phyloP scores from a whole-genome alignment of 2,113 vertebrate genomes.

The Aix galericulata region DNA sequence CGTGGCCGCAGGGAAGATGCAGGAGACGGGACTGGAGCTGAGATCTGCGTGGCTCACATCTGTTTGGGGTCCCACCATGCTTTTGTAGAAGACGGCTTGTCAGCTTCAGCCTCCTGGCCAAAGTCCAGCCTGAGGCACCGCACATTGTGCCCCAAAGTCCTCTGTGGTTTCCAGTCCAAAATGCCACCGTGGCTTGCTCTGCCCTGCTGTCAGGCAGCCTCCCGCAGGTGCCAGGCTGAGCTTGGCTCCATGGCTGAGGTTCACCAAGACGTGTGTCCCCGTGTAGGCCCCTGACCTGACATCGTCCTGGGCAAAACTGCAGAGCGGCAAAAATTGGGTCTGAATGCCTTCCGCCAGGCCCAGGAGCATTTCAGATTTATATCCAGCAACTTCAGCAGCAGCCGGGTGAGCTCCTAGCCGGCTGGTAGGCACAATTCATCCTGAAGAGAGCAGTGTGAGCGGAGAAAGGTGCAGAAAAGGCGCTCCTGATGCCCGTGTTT shows the following conservation, averaged over 20 bases:
- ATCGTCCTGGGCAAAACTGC: neutral
- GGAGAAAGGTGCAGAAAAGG: no score
- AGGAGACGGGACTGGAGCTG: neutral
- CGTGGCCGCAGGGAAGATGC: fast-evolving
- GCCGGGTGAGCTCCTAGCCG: neutral
- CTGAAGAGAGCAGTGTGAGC: no score
- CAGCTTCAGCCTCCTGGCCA: conserved; percentile 4
- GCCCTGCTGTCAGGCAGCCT: neutral
- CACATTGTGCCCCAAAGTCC: neutral
- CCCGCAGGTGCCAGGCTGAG: neutral
- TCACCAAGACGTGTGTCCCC: neutral
- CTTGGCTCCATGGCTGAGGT: neutral
- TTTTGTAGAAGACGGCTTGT: neutral
- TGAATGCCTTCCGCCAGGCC: neutral
- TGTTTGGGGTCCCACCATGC: neutral
- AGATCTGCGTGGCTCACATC: neutral
- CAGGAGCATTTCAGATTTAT: neutral
- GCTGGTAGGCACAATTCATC: neutral
- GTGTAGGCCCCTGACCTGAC: neutral
- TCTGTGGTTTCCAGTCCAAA: neutral
- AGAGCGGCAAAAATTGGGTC: neutral
- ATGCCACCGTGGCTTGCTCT: neutral
- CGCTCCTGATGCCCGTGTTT: no score
- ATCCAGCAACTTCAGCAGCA: neutral
- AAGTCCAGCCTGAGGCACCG: neutral